Conservation (phyloP, 2,797 vertebrate species). For the Phoxinus dragarum region DNA sequence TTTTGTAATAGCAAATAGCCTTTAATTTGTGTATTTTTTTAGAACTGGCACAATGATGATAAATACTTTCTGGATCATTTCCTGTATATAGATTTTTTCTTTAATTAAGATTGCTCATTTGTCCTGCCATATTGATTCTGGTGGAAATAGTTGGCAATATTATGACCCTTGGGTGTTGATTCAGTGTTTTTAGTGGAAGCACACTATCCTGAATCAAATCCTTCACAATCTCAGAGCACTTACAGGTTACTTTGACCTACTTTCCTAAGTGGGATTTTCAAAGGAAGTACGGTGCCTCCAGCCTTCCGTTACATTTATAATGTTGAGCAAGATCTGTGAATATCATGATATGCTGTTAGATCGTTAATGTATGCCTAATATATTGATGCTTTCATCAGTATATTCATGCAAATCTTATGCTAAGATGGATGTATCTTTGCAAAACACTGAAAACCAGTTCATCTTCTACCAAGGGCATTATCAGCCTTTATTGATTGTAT, state of each 20-base stretch:
- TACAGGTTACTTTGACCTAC: conserved; percentile 48
- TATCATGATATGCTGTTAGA: not conserved
- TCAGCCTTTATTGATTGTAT: not conserved
- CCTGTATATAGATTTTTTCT: not conserved
- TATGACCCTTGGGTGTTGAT: conserved; percentile 24
- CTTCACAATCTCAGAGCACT: conserved; percentile 24
- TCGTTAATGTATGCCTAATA: not conserved
- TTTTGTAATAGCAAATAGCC: not conserved
- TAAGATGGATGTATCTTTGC: not conserved
- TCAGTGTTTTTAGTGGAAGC: conserved; percentile 31
- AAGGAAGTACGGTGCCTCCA: conserved; percentile 39
- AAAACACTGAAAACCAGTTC: not conserved
- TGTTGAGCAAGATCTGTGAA: conserved; percentile 29
- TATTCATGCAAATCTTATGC: not conserved
- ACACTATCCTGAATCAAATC: conserved; percentile 23
- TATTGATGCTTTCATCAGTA: conserved; percentile 3
- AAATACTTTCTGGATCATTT: not conserved
- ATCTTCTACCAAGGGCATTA: not conserved
- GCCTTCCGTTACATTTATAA: conserved; percentile 36
- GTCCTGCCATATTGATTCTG: not conserved
- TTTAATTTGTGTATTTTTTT: not conserved
- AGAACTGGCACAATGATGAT: conserved; percentile 1
- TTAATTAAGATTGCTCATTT: conserved; percentile 19
- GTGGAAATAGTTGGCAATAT: not conserved
- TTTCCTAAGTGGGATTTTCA: conserved; percentile 46